A percentile compares a stretch with the other conserved stretches of the same genome.
These are phyloP conservation scores for Limenitis camilla DNA, from an alignment of 2,888 invertebrate species.

Conservation along the genomic window DNA sequence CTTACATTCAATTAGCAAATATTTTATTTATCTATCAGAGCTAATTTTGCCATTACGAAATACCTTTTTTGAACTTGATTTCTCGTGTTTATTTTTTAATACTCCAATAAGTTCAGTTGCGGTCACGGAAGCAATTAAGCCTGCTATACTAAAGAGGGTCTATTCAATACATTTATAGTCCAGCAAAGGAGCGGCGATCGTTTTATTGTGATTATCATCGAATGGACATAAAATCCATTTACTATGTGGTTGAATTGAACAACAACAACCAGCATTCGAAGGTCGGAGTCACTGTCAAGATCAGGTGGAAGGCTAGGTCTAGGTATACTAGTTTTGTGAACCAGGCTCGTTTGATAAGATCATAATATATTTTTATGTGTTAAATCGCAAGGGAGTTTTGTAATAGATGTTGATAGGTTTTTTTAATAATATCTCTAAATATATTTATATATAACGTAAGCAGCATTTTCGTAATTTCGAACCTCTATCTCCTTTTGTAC, in stretches of 20 bases:
- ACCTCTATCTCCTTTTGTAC: too few relatives aligned
- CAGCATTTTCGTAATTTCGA: too few relatives aligned
- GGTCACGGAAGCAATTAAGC: slow-evolving; percentile 51
- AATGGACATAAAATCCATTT: slow-evolving; percentile 58
- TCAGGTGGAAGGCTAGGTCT: slow-evolving; percentile 20
- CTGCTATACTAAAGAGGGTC: slow-evolving; percentile 34
- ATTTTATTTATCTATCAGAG: too few relatives aligned
- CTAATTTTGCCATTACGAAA: too few relatives aligned
- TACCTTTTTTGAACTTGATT: too few relatives aligned
- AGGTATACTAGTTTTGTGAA: background rate
- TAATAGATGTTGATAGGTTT: too few relatives aligned
- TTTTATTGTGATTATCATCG: slow-evolving; percentile 60
- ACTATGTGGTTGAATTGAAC: slow-evolving; percentile 49
- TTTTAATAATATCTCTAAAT: too few relatives aligned
- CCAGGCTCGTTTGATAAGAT: background rate
- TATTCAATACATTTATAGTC: slow-evolving; percentile 42
- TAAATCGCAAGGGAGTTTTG: too few relatives aligned
- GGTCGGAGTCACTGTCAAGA: slow-evolving; percentile 61
- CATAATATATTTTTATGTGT: too few relatives aligned
- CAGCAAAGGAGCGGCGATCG: slow-evolving; percentile 45
- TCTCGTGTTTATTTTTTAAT: too few relatives aligned
- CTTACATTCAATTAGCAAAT: too few relatives aligned
- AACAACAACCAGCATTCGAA: slow-evolving; percentile 47
- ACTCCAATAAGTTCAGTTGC: slow-evolving; percentile 23
- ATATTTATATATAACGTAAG: too few relatives aligned